phyloP scores from a whole-genome alignment of 2,888 invertebrate species.

The Caenorhabditis angaria region DNA sequence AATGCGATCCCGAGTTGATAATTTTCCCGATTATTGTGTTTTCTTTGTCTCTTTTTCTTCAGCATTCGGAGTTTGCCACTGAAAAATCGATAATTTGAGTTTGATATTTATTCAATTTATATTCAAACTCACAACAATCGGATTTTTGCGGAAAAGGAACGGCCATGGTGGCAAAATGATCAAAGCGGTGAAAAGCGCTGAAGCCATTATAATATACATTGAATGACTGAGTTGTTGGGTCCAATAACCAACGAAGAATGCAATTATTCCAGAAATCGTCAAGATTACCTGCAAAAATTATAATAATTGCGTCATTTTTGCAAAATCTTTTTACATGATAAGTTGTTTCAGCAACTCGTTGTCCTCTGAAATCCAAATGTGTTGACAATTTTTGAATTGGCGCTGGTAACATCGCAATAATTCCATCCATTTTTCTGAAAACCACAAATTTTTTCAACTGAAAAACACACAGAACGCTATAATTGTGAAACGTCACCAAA shows the following conservation, averaged over 20 bases:
- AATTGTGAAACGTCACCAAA: conserved; percentile 12
- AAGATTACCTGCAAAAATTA: conserved; percentile 57
- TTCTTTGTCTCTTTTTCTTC: conserved; percentile 38
- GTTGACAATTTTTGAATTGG: conserved; percentile 55
- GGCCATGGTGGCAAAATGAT: conserved; percentile 70
- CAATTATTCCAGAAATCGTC: conserved; percentile 63
- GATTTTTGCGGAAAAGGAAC: conserved; percentile 63
- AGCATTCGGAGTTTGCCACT: conserved; percentile 36
- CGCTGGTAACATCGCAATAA: conserved; percentile 68
- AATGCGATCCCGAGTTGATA: neutral
- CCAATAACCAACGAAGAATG: conserved; percentile 64
- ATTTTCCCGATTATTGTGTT: conserved; percentile 27
- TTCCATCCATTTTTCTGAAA: conserved; percentile 58
- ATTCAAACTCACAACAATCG: conserved; percentile 44
- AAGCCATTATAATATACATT: conserved; percentile 56
- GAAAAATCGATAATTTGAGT: conserved; percentile 3
- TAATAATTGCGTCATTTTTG: neutral
- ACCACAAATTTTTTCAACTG: neutral
- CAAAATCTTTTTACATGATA: conserved; percentile 57
- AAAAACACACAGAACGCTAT: neutral
- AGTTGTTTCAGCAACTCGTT: conserved; percentile 64
- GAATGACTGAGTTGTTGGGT: conserved; percentile 61
- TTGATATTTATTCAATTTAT: neutral
- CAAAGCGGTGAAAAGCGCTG: conserved; percentile 59
- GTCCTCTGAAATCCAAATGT: conserved; percentile 67